Evolutionary conservation across 2,888 invertebrate species (phyloP).

Genomic region (Iphiclides podalirius): DNA sequence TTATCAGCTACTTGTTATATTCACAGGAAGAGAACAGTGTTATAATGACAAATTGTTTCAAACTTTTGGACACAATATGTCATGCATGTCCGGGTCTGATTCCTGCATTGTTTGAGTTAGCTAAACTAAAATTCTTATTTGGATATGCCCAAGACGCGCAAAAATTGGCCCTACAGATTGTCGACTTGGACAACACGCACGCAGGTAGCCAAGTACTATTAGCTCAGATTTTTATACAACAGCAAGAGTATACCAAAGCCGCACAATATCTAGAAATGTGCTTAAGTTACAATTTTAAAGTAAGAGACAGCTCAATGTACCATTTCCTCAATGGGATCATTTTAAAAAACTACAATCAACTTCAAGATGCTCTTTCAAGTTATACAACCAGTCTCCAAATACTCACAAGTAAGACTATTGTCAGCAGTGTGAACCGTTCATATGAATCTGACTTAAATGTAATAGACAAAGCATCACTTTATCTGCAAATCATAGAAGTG

Average conservation of each 20-base stretch:
- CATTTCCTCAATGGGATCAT: conserved; percentile 92
- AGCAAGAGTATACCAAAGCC: conserved; percentile 86
- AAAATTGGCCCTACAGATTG: conserved; percentile 84
- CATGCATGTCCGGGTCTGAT: conserved; percentile 91
- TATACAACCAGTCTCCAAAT: conserved; percentile 87
- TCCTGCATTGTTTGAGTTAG: conserved; percentile 83
- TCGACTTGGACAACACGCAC: conserved; percentile 88
- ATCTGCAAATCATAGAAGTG: conserved; percentile 91
- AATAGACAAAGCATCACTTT: conserved; percentile 91
- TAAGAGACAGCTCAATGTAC: conserved; percentile 94
- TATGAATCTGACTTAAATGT: conserved; percentile 75
- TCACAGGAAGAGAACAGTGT: conserved; percentile 68
- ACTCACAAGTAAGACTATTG: conserved; percentile 61
- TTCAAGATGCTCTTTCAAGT: conserved; percentile 86
- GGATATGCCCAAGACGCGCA: conserved; percentile 88
- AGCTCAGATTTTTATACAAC: conserved; percentile 90
- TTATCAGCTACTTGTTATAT: conserved; percentile 65
- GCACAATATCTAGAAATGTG: conserved; percentile 93
- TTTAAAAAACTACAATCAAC: conserved; percentile 86
- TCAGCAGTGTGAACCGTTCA: conserved; percentile 46
- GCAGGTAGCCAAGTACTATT: conserved; percentile 92
- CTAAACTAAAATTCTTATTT: conserved; percentile 89
- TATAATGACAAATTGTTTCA: conserved; percentile 78
- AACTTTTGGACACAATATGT: conserved; percentile 85
- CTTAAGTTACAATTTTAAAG: conserved; percentile 94